phyloP scores from a whole-genome alignment of 2,113 vertebrate genomes.

The Chitala chitala region DNA sequence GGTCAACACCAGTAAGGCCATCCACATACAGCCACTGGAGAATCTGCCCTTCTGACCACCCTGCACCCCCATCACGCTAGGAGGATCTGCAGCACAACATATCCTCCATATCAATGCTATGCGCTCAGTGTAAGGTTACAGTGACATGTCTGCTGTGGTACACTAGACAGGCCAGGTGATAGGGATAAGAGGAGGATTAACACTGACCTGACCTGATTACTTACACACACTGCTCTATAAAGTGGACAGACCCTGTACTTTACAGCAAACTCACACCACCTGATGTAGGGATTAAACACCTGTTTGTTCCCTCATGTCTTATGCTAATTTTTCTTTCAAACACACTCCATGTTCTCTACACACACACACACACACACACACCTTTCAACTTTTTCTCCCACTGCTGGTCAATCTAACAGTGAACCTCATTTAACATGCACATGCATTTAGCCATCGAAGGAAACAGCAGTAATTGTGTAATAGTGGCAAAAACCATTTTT shows the following conservation, averaged over 20 bases:
- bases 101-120: not conserved
- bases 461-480: no score
- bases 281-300: no score
- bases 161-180: not conserved
- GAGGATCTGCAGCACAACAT: not conserved
- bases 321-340: no score
- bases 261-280: not conserved
- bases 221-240: not conserved
- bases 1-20: not conserved
- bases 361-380: no score
- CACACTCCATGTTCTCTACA: no score
- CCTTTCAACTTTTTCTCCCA: no score
- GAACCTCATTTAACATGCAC: no score
- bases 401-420: no score
- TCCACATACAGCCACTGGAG: constrained; percentile 2
- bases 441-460: no score
- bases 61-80: not conserved
- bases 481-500: no score
- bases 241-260: not conserved
- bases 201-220: not conserved
- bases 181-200: not conserved
- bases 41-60: not conserved
- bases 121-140: not conserved
- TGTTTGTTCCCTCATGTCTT: no score
- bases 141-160: not conserved